Conservation (phyloP, 2,888 invertebrate species). For the Sinopyrophorus schimmeli region DNA sequence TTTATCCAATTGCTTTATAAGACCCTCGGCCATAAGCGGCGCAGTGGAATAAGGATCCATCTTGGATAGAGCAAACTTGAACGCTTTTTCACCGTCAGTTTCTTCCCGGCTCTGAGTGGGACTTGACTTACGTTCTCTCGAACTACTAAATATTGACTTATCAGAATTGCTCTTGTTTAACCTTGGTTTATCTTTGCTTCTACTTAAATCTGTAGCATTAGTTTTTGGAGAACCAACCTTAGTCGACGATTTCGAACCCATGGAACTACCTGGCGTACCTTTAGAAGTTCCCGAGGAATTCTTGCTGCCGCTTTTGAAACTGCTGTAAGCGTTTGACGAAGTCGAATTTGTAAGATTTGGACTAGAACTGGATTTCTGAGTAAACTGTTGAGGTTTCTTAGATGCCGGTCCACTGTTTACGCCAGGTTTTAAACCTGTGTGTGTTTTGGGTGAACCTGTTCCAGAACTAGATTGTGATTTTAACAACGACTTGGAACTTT, state of each 20-base stretch:
- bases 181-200: constrained; percentile 65
- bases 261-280: constrained; percentile 20
- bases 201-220: constrained; percentile 62
- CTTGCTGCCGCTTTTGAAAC: constrained; percentile 49
- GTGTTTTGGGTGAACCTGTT: constrained; percentile 75
- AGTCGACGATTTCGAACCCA: constrained; percentile 54
- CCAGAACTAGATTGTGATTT: constrained; percentile 50
- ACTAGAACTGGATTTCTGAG: constrained; percentile 34
- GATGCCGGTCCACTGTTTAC: constrained; percentile 87
- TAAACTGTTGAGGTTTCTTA: constrained; percentile 70
- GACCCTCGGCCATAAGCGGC: constrained; percentile 68
- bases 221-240: constrained; percentile 52
- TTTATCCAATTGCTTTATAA: constrained; percentile 78
- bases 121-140: constrained; percentile 67
- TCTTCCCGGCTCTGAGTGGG: constrained; percentile 69
- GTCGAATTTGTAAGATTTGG: constrained; percentile 38
- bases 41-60: constrained; percentile 66
- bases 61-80: constrained; percentile 59
- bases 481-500: constrained; percentile 59
- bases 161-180: constrained; percentile 64
- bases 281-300: constrained; percentile 33
- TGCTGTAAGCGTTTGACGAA: constrained; percentile 48
- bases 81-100: constrained; percentile 63
- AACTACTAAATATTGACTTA: constrained; percentile 66
- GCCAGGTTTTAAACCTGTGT: constrained; percentile 79